Evolutionary conservation across 2,113 vertebrate species (phyloP), one percentile per base, ranked within the genome.

Genomic region (Phycodurus eques): DNA sequence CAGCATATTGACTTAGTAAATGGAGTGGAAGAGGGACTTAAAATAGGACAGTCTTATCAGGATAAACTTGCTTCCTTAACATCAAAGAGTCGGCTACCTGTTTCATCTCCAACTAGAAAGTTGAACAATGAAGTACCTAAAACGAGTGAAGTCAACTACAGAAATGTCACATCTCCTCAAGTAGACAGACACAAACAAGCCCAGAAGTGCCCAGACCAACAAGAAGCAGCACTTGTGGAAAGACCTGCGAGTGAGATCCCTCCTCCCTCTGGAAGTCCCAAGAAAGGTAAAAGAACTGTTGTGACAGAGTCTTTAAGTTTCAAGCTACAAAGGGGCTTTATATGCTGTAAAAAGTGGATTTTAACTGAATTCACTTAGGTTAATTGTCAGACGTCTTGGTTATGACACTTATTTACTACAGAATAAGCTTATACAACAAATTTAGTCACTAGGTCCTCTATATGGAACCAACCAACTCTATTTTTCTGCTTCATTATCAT

Each of bases 61-160:
- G 90, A 91, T 49, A 83, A 19, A 46, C 78, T 62, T 5, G 56
- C 68, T 27, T 69, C 79, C 19, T 1, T 19, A 20, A 19, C 62
- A 61, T 70, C 78, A 61, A 91, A 83, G 60, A 90, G 81, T 49
- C 87, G 81, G 31, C 51, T 92, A 39, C 84, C 88, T 0, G 62
- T 86, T 76, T 80, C 86, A 53, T 85, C 81, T 33, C 80, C 80
- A 4, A 57, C 64, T 31, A 89, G 64, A 70, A 91, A 85, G 67
- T 73, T 0, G 9, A 78, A 27, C 1, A 74, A 79, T 8, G 80
- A 83, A 4, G 42, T 71, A n/a, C 61, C 35, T 59, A 77, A 76
- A 61, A 59, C 65, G 8, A 77, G 57, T 59, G 73, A 78, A 5
- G 70, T 39, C 4, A 60, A 68, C n/a, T 8, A 8, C 35, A 87